Evolutionary conservation across 2,113 vertebrate genomes (phyloP).

Genomic region (Caranx ignobilis): DNA sequence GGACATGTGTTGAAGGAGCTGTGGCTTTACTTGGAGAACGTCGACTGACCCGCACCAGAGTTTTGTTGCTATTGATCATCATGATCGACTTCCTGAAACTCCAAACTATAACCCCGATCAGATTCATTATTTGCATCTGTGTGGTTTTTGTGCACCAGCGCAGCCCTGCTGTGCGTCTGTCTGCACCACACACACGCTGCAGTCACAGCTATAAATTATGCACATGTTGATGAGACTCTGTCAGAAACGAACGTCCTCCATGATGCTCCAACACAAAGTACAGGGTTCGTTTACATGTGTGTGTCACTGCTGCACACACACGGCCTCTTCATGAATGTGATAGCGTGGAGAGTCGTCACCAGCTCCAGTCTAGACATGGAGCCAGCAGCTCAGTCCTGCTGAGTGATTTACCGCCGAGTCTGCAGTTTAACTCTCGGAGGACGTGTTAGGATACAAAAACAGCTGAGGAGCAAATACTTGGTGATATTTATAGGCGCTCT

Average conservation of each 20-base stretch:
- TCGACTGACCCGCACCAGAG: too few relatives aligned
- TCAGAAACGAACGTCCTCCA: neutral
- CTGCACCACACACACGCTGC: too few relatives aligned
- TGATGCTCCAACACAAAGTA: neutral
- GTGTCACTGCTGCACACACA: too few relatives aligned
- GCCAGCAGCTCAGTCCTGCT: conserved; percentile 4
- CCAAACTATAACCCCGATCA: too few relatives aligned
- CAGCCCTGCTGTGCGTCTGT: conserved; percentile 3
- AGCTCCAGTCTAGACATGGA: neutral
- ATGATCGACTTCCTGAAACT: neutral
- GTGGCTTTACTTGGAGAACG: too few relatives aligned
- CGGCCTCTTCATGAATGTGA: neutral
- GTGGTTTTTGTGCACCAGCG: neutral
- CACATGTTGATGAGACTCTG: neutral
- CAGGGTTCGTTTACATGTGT: neutral
- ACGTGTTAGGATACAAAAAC: neutral
- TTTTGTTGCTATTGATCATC: neutral
- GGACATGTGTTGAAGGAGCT: too few relatives aligned
- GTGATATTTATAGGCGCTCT: neutral
- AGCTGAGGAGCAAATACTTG: neutral
- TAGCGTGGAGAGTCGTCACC: neutral
- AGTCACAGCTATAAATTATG: neutral
- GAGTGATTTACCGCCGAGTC: conserved; percentile 22
- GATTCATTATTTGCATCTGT: too few relatives aligned
- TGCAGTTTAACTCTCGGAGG: neutral